phyloP scores from a whole-genome alignment of 2,113 vertebrate species.

The Mus musculus region DNA sequence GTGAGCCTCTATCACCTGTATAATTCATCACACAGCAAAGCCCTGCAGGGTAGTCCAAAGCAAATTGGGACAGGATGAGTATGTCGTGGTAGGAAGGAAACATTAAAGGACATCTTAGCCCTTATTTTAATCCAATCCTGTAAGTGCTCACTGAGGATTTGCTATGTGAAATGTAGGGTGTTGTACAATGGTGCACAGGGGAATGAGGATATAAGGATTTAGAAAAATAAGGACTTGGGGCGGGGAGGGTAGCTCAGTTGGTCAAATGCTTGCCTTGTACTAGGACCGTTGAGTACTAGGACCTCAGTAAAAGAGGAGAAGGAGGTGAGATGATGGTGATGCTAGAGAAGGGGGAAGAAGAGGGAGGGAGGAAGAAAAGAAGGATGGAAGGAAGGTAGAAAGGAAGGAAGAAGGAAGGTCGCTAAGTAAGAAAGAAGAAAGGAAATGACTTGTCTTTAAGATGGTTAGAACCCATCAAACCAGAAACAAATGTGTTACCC shows the following conservation, averaged over 20 bases:
- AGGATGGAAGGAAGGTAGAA: neutral
- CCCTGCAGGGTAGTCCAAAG: neutral
- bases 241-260: neutral
- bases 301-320: neutral
- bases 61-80: neutral
- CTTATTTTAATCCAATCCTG: neutral
- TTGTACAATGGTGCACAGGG: neutral
- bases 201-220: neutral
- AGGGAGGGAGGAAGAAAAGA: no score
- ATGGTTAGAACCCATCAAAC: neutral
- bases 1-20: neutral
- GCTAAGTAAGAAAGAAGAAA: neutral
- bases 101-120: neutral
- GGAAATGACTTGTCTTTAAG: neutral
- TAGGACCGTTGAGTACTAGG: neutral
- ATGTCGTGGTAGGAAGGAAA: rapidly evolving
- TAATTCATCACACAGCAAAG: neutral
- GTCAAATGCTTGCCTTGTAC: neutral
- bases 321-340: neutral
- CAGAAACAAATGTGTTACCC: neutral
- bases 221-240: neutral
- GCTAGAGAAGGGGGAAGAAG: neutral
- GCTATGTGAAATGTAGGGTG: neutral
- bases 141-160: neutral
- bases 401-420: neutral